Base-by-base conservation (phyloP, 2,888 invertebrate species). In the Orchesella flavescens region DNA sequence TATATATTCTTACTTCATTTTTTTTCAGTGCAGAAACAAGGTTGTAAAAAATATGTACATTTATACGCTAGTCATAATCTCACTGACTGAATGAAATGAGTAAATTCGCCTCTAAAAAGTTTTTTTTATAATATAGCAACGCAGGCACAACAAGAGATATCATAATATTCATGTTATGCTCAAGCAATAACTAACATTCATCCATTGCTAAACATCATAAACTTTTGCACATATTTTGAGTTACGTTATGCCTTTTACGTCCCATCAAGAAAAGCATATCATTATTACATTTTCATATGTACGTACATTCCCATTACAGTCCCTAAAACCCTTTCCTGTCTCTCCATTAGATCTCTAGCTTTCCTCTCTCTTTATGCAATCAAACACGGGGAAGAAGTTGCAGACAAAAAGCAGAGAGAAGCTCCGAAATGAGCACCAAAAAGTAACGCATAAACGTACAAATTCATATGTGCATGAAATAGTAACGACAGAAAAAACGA, bases 211-310 rank as follows among this genome's bases (percentile, higher is more conserved):
- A 68, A 46, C 49, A 46, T 66, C 66, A 68, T 68, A 68, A 68
- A 68, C 49, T 68, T 49, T 68, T 21, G 49, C 68, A 68, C 68
- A 68, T 68, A 68, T 68, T 68, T 49, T 68, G 68, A 68, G 68
- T 49, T 68, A 68, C 68, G 49, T 49, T 49, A 68, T 68, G 68
- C 49, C 2, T 49, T 68, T 68, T 68, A 68, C 68, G 68, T 68
- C 68, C 68, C 49, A 68, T 68, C 68, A 23, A 49, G 68, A 49
- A 46, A 43, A 24, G 63, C 63, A 63, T 63, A 24, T 63, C 63
- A 63, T 63, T 63, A 63, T n/a, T 23, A 23, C 21, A 19, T 59
- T 53, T 53, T 53, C 53, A n/a, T n/a, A 53, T 3, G 13, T 53
- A 53, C 53, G 13, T 53, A 53, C 53, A 10, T 53, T n/a, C n/a